phyloP scores from a whole-genome alignment of 2,113 vertebrate species.

The Semicossyphus pulcher region DNA sequence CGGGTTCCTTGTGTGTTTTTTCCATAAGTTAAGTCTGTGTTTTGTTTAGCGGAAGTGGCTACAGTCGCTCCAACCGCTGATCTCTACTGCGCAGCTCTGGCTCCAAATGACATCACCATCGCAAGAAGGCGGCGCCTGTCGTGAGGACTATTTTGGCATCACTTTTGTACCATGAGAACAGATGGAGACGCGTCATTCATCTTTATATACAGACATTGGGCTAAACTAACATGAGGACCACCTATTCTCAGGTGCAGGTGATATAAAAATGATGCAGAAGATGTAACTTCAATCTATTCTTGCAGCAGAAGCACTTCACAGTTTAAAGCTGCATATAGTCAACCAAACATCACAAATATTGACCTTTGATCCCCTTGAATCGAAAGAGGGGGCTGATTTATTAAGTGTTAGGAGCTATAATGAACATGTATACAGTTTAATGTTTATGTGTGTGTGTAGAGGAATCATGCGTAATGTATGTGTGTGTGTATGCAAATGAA shows the following conservation, averaged over 20 bases:
- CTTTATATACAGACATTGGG: too few species aligned
- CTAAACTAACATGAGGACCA: background rate
- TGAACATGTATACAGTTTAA: constrained; percentile 18
- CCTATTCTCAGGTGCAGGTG: background rate
- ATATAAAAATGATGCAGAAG: background rate
- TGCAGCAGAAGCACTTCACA: constrained; percentile 3
- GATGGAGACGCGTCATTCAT: too few species aligned
- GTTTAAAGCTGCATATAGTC: constrained; percentile 15
- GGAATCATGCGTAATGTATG: background rate
- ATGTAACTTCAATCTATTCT: background rate
- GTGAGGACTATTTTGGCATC: too few species aligned
- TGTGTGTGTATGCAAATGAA: constrained; percentile 54
- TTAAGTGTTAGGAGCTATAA: constrained; percentile 32
- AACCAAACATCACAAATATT: constrained; percentile 1
- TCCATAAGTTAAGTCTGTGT: too few species aligned
- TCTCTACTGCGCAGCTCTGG: too few species aligned
- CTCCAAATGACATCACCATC: too few species aligned
- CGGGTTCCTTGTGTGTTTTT: too few species aligned
- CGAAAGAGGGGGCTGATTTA: constrained; percentile 24
- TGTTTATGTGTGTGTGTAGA: background rate
- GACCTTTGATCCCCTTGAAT: constrained; percentile 25
- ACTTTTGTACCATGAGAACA: too few species aligned
- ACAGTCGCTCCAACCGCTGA: too few species aligned
- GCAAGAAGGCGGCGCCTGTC: too few species aligned
- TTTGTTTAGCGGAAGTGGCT: too few species aligned